Conservation (phyloP, 2,113 vertebrate species). For the Myotis davidii region DNA sequence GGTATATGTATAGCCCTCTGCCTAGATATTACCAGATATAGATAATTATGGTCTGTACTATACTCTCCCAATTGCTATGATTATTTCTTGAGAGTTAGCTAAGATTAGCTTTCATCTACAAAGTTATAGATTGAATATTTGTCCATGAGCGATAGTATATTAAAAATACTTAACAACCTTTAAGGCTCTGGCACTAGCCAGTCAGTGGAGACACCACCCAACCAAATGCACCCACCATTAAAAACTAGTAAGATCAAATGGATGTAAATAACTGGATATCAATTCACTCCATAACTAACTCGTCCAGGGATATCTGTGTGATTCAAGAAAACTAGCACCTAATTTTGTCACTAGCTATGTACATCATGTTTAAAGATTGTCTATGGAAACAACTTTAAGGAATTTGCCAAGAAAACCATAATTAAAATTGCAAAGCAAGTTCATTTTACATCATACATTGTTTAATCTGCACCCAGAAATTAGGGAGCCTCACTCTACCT, state of each 20-base stretch:
- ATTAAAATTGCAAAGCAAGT: background rate
- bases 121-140: conserved; percentile 4
- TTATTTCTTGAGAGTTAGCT: background rate
- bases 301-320: background rate
- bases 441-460: background rate
- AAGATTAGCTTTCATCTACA: background rate
- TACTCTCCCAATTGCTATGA: background rate
- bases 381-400: background rate
- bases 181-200: background rate
- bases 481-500: background rate
- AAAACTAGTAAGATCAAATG: background rate
- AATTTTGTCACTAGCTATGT: background rate
- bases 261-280: background rate
- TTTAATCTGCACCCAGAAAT: background rate
- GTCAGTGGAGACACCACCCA: background rate
- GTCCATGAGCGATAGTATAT: background rate
- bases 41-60: background rate
- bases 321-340: conserved; percentile 8
- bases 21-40: background rate
- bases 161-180: background rate
- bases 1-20: background rate
- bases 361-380: background rate
- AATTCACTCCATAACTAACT: background rate
- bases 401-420: background rate
- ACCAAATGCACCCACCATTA: background rate